Percentiles rank a stretch among this genome's conserved stretches.
These are phyloP conservation scores for Prunella fulvescens DNA, from an alignment of 2,113 vertebrate species.

Conservation along the genomic window DNA sequence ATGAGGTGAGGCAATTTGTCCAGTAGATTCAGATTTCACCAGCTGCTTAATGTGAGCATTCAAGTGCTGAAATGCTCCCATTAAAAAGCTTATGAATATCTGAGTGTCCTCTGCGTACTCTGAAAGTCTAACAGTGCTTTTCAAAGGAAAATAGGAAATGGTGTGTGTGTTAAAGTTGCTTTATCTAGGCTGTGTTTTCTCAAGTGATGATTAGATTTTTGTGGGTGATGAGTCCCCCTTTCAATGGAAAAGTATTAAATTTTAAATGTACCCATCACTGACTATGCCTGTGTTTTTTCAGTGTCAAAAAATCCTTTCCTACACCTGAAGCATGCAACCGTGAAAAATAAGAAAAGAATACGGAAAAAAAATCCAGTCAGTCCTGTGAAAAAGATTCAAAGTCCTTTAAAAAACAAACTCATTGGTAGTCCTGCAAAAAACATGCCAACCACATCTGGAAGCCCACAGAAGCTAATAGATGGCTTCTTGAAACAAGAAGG, in stretches of 20 bases:
- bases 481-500: conserved; percentile 75
- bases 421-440: conserved; percentile 79
- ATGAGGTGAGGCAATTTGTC: not conserved
- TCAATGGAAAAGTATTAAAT: not conserved
- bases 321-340: conserved; percentile 77
- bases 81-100: not conserved
- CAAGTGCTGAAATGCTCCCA: not conserved
- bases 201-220: not conserved
- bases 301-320: conserved; percentile 84
- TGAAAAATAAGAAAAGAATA: conserved; percentile 82
- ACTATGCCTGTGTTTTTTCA: not conserved
- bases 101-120: not conserved
- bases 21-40: not conserved
- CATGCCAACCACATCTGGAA: conserved; percentile 31
- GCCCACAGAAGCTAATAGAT: conserved; percentile 79
- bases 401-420: conserved; percentile 82
- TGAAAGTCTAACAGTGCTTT: not conserved
- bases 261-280: not conserved
- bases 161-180: not conserved
- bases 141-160: not conserved
- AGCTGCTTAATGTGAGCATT: not conserved
- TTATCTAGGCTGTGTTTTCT: not conserved
- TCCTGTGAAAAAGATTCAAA: conserved; percentile 81
- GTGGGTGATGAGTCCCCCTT: not conserved
- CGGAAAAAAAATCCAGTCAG: conserved; percentile 81